A percentile compares a stretch with the other conserved stretches of the same genome.
These are phyloP conservation scores for Erpornis zantholeuca DNA, from an alignment of 2,113 vertebrate species.

Conservation along the genomic window DNA sequence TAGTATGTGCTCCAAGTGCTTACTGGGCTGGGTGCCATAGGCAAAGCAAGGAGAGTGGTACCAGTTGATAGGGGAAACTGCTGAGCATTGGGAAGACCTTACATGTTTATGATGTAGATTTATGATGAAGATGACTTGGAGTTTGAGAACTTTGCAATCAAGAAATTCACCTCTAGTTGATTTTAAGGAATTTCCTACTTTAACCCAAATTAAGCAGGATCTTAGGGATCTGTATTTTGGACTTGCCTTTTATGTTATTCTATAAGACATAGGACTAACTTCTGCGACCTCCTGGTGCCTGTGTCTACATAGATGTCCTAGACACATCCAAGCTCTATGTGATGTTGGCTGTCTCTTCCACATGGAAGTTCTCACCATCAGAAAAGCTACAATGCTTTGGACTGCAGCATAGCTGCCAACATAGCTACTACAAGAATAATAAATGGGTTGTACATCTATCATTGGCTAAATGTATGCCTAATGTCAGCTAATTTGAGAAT, in stretches of 20 bases:
- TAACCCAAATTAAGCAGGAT: neutral
- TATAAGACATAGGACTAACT: neutral
- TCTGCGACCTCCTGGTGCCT: neutral
- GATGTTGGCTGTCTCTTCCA: neutral
- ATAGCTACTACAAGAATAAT: neutral
- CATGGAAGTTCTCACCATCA: neutral
- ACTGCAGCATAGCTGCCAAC: neutral
- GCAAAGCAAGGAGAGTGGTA: neutral
- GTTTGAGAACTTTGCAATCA: neutral
- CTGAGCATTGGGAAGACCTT: neutral
- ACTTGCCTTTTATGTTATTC: neutral
- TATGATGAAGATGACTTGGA: neutral
- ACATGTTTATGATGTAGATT: neutral
- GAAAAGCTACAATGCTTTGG: neutral
- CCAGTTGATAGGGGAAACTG: neutral
- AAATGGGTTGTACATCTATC: neutral
- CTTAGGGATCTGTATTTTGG: neutral
- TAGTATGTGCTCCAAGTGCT: neutral
- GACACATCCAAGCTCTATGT: neutral
- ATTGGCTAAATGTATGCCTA: neutral
- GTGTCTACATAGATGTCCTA: neutral
- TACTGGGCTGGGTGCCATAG: neutral
- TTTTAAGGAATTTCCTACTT: neutral
- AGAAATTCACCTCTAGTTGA: neutral
- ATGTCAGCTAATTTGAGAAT: conserved; percentile 22